Conservation (phyloP, 1,140 invertebrate genomes). For the Neuroterus valhalla region DNA sequence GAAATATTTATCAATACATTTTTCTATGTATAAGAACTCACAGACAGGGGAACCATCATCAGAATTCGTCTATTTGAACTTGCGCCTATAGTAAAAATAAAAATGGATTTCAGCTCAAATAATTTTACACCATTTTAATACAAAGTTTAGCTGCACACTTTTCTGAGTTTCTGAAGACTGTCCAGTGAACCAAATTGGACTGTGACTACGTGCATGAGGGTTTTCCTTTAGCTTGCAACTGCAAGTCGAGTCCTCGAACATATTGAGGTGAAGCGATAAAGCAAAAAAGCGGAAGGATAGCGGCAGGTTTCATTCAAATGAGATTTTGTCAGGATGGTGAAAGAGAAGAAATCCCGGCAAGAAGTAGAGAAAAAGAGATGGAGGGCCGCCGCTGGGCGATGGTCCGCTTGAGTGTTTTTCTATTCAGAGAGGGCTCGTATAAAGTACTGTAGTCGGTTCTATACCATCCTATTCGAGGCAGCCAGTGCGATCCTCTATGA, state of each 20-base stretch:
- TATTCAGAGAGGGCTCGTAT: constrained; percentile 65
- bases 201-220: neutral
- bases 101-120: too few species aligned
- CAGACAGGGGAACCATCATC: too few species aligned
- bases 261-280: constrained; percentile 36
- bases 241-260: constrained; percentile 41
- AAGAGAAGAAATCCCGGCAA: constrained; percentile 39
- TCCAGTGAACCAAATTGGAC: neutral
- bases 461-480: constrained; percentile 58
- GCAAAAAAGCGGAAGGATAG: neutral
- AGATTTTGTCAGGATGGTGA: constrained; percentile 55
- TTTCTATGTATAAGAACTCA: too few species aligned
- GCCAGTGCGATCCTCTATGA: constrained; percentile 45
- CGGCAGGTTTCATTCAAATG: constrained; percentile 66
- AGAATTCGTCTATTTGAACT: too few species aligned
- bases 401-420: constrained; percentile 68
- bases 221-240: neutral
- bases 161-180: neutral
- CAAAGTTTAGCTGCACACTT: too few species aligned
- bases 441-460: constrained; percentile 57
- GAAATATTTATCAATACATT: too few species aligned
- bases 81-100: too few species aligned
- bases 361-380: constrained; percentile 34
- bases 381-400: constrained; percentile 31
- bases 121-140: too few species aligned